Evolutionary conservation across 2,888 invertebrate species (phyloP), one percentile per base, ranked within the genome.

Genomic region (Hedya salicella): DNA sequence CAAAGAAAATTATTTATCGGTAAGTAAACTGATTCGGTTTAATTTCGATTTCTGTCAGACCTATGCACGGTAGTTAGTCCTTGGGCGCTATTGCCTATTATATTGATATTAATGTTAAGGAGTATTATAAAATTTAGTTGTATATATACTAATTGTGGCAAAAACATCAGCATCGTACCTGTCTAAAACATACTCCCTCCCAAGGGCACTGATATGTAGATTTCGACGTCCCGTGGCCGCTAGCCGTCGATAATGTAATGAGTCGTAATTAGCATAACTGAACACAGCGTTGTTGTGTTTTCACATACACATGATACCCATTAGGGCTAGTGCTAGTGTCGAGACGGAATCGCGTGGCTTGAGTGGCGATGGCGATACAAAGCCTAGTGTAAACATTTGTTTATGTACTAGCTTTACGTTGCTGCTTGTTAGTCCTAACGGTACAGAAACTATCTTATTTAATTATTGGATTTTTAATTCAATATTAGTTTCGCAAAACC

Each of bases 291-390:
- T 54, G 53, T 57, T 57, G 44, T 32, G 32, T 19, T 30, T 46
- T 57, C 44, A 32, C 44, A 44, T n/a, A 46, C 57, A 57, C 17
- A 46, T 57, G 57, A 32, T 46, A 57, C 30, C 42, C 57, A n/a
- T 57, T 57, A 46, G 5, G 46, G 32, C 57, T 57, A 13, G 46
- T 11, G 32, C 57, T 57, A 13, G 46, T 11, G 36, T 44, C 44
- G 13, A n/a, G 44, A 32, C 56, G 36, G 9, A 36, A 57, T 21
- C 48, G 13, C 32, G 44, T 30, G 32, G 6, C 52, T 53, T 36
- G 9, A 17, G 9, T 17, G 16, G n/a, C 39, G 16, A 39, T 17
- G 16, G n/a, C 39, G 16, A 39, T 19, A 53, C 39, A 40, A 4
- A 40, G 21, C 39, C 53, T 53, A 39, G 53, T 39, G 19, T 6